Conservation (phyloP, 2,888 invertebrate species). For the Nudaria mundana region DNA sequence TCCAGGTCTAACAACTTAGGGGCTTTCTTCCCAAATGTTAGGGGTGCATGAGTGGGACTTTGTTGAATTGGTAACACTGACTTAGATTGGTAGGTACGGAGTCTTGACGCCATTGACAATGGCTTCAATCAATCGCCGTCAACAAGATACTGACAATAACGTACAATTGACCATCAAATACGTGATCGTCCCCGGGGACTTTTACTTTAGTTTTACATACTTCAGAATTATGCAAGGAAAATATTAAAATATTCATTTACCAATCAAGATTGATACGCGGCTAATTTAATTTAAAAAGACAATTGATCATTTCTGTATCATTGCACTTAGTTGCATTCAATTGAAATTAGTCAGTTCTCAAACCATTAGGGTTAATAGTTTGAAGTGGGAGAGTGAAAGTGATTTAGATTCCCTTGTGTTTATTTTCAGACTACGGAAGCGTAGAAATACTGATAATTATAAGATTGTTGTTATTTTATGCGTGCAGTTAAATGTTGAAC, state of each 20-base stretch:
- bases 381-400: conserved; percentile 44
- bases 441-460: conserved; percentile 37
- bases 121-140: no score
- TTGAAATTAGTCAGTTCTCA: conserved; percentile 16
- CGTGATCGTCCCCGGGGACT: no score
- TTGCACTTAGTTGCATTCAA: conserved; percentile 28
- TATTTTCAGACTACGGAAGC: conserved; percentile 46
- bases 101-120: no score
- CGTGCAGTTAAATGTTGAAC: conserved; percentile 13
- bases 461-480: conserved; percentile 16
- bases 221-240: conserved; percentile 13
- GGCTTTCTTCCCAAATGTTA: no score
- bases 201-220: no score
- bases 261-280: conserved; percentile 25
- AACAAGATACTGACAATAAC: no score
- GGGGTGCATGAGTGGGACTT: no score
- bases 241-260: conserved; percentile 23
- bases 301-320: conserved; percentile 24
- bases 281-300: conserved; percentile 19
- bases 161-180: no score
- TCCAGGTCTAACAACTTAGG: no score
- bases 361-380: conserved; percentile 24
- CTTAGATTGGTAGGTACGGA: no score
- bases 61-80: no score
- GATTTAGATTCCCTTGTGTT: conserved; percentile 35